Conservation (phyloP, 1,140 invertebrate species). For the Macrotrachela quadricornifera region DNA sequence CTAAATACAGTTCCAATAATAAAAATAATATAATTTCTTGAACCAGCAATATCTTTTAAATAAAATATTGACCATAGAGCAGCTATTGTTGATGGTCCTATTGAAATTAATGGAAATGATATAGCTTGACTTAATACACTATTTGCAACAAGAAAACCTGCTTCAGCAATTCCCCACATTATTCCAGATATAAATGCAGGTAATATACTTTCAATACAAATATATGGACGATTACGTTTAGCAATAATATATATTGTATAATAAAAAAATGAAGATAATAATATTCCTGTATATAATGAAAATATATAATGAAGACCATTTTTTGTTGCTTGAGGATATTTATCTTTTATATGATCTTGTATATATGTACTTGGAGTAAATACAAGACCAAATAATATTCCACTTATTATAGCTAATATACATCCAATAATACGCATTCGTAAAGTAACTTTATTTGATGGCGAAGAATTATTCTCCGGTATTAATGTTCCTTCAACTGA, state of each 20-base stretch:
- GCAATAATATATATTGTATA: conserved; percentile 25
- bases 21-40: conserved; percentile 4
- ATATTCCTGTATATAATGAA: conserved; percentile 31
- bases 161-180: conserved; percentile 30
- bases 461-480: too few relatives aligned
- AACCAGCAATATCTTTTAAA: conserved; percentile 14
- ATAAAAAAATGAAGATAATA: conserved; percentile 23
- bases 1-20: background rate
- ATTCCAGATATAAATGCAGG: conserved; percentile 25
- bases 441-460: too few relatives aligned
- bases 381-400: conserved; percentile 27
- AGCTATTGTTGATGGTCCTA: conserved; percentile 12
- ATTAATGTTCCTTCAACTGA: too few relatives aligned
- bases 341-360: conserved; percentile 18
- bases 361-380: conserved; percentile 29
- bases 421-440: background rate
- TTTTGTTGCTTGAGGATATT: conserved; percentile 9
- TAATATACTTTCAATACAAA: conserved; percentile 26
- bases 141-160: conserved; percentile 31
- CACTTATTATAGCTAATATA: conserved; percentile 20
- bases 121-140: conserved; percentile 26
- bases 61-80: conserved; percentile 15
- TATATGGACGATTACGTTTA: conserved; percentile 23
- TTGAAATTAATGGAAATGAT: conserved; percentile 28
- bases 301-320: conserved; percentile 32